Base-by-base conservation (phyloP, 1,140 invertebrate species). In the Tetramorium alpestre region DNA sequence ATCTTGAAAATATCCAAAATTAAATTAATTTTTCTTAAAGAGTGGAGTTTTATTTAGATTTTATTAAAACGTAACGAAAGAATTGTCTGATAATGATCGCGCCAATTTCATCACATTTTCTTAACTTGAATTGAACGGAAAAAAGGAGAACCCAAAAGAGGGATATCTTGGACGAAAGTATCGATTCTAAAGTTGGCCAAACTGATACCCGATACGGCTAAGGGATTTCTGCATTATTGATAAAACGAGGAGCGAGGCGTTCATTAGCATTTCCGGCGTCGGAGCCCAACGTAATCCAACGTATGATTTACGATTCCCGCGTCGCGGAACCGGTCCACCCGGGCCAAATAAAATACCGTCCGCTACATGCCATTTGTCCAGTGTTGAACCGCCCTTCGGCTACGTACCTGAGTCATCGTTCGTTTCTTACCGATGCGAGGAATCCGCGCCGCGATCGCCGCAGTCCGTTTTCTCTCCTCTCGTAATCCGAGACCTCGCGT, bases 281-380 rank as follows among this genome's bases (percentile, higher is more conserved):
- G 10, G 54, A 62, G 78, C 58, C 47, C 80, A 86, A 87, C 88
- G 87, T 89, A 90, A 92, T 92, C 90, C 90, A 87, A 64, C 85
- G 51, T 89, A 93, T 93, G 93, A 94, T 93, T 94, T 94, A 94
- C 91, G 91, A 88, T 92, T 90, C 56, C 87, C 88, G 86, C 88
- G 69, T 82, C 58, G 84, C 80, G 87, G 88, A 93, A 93, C 93
- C 93, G 93, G 93, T 93, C 89, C 88, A 86, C 72, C 73, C 82
- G 82, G 51, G 58, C 88, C 90, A 90, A 93, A 92, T 92, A 91
- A 92, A 92, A 92, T 85, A 88, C 65, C 67, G 72, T 89, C 44
- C 41, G 56, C 49, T 85, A 84, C 67, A n/a, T 47, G 80, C 80
- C 54, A 73, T 84, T 84, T 62, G 80, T 84, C 69, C 69, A 60